Evolutionary conservation across 2,888 invertebrate genomes (phyloP).

Genomic region (Drosophila merina): DNA sequence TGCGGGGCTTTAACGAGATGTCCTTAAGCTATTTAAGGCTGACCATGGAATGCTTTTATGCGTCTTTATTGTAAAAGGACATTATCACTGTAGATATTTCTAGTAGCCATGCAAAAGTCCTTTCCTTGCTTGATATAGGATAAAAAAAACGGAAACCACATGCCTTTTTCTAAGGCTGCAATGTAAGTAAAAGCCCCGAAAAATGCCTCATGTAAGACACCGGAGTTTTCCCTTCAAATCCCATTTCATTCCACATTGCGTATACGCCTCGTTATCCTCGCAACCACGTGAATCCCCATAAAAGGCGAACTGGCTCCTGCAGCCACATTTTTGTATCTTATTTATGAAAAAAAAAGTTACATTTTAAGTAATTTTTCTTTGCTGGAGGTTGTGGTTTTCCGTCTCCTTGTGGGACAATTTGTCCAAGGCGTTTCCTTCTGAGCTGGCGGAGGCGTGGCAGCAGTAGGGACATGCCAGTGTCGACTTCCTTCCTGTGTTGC

Average conservation of each 20-base stretch:
- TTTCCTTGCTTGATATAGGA: too few relatives aligned
- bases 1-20: constrained; percentile 34
- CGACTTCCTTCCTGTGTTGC: constrained; percentile 66
- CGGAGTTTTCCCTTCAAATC: constrained; percentile 13
- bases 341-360: constrained; percentile 37
- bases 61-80: constrained; percentile 3
- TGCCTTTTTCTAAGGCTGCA: background rate
- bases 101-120: too few relatives aligned
- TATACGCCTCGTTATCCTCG: constrained; percentile 47
- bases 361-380: constrained; percentile 34
- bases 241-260: constrained; percentile 25
- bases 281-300: constrained; percentile 32
- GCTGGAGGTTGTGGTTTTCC: constrained; percentile 3
- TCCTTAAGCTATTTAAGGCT: constrained; percentile 30
- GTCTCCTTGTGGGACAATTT: constrained; percentile 54
- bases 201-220: background rate
- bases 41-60: constrained; percentile 41
- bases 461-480: constrained; percentile 55
- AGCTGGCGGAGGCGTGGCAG: constrained; percentile 36
- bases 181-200: background rate
- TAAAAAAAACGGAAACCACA: too few relatives aligned
- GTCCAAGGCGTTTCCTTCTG: constrained; percentile 63
- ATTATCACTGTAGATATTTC: background rate
- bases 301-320: constrained; percentile 24
- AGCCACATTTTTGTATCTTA: constrained; percentile 8